Conservation (phyloP, 2,113 vertebrate species). For the Origma solitaria region DNA sequence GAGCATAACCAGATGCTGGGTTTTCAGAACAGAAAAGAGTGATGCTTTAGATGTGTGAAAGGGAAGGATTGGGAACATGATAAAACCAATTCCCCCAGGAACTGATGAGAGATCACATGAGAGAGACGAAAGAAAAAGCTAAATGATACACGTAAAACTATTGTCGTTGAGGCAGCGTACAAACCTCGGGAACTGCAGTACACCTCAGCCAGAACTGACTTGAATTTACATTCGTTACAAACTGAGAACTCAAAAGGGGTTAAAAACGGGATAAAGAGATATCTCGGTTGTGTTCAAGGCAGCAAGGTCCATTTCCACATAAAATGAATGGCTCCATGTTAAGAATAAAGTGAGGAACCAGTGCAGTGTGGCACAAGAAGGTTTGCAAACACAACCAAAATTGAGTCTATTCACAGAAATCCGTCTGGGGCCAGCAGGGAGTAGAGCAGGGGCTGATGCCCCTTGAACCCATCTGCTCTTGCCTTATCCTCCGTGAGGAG, state of each 20-base stretch:
- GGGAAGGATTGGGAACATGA: not conserved
- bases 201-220: not conserved
- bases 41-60: not conserved
- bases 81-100: not conserved
- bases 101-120: not conserved
- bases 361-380: not conserved
- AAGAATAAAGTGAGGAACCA: not conserved
- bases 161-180: fast-evolving
- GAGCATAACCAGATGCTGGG: not conserved
- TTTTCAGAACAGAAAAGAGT: not conserved
- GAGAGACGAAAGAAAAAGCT: not conserved
- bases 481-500: not conserved
- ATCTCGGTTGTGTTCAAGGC: not conserved
- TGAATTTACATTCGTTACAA: not conserved
- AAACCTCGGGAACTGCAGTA: not conserved
- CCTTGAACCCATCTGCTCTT: fast-evolving
- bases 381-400: not conserved
- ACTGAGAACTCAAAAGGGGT: not conserved
- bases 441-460: not conserved
- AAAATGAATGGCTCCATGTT: not conserved
- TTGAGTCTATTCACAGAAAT: not conserved
- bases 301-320: not conserved
- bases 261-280: not conserved
- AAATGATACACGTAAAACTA: not conserved
- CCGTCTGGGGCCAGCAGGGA: not conserved